Conservation (phyloP, 2,888 invertebrate species). For the Synergus gifuensis region DNA sequence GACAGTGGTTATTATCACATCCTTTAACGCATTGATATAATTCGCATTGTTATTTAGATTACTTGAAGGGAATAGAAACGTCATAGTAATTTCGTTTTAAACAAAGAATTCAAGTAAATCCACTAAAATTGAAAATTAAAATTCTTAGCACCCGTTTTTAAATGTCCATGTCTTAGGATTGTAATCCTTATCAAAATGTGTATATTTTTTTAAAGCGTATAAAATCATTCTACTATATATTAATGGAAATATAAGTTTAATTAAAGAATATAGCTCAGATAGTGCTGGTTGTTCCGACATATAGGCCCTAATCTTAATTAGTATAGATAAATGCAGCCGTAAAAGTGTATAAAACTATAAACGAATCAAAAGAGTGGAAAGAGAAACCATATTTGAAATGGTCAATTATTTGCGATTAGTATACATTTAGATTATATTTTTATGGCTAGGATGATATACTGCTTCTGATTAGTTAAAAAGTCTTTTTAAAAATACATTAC, state of each 20-base stretch:
- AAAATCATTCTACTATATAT: background rate
- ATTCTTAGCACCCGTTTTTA: no score
- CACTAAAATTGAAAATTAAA: no score
- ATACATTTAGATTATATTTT: slow-evolving; percentile 11
- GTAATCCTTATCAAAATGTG: background rate
- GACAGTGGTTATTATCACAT: slow-evolving; percentile 39
- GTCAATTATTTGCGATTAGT: slow-evolving; percentile 22
- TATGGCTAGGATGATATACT: background rate
- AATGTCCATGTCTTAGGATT: no score
- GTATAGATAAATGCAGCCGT: slow-evolving; percentile 6
- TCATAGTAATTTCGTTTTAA: background rate
- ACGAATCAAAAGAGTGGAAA: background rate
- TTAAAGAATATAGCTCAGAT: slow-evolving; percentile 13
- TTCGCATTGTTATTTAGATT: background rate
- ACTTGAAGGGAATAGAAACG: background rate
- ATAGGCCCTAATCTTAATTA: slow-evolving; percentile 12
- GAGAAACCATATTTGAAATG: slow-evolving; percentile 2
- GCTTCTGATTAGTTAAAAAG: background rate
- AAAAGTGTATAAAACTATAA: slow-evolving; percentile 17
- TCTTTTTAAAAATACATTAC: background rate
- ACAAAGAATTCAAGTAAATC: no score
- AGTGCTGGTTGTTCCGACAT: background rate
- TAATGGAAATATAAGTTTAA: background rate
- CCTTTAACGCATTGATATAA: slow-evolving; percentile 35
- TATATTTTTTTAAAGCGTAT: background rate